Conservation (phyloP, 2,888 invertebrate species). For the Perdita meconis region DNA sequence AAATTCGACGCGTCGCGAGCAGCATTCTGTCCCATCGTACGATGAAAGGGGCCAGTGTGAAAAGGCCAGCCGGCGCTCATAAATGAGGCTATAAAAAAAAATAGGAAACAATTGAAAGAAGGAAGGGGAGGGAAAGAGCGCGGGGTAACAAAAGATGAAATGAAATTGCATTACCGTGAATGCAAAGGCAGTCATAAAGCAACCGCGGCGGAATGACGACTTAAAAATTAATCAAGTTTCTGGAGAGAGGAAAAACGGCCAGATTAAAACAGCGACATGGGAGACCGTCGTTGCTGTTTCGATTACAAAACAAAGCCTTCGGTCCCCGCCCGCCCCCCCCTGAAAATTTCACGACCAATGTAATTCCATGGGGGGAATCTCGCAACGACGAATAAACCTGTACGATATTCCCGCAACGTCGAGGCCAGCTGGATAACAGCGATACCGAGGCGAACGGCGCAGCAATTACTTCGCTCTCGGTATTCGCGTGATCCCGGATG, state of each 20-base stretch:
- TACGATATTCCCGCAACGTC: conserved; percentile 32
- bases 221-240: conserved; percentile 11
- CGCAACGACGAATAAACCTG: conserved; percentile 35
- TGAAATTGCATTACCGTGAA: not conserved
- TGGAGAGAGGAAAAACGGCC: not conserved
- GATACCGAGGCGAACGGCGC: conserved; percentile 32
- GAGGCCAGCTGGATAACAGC: conserved; percentile 19
- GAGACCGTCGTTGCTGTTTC: not conserved
- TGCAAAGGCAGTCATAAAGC: not conserved
- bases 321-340: not conserved
- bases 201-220: not conserved
- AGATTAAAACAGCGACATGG: not conserved
- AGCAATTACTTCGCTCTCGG: conserved; percentile 56
- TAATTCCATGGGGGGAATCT: not conserved
- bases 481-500: conserved; percentile 53
- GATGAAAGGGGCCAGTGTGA: not conserved
- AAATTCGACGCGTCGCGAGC: not conserved
- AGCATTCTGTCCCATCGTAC: not conserved
- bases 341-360: conserved; percentile 19
- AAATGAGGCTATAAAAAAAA: not conserved
- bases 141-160: not conserved
- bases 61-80: not conserved
- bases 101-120: not conserved
- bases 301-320: conserved; percentile 9
- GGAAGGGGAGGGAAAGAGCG: not conserved